These are phyloP conservation scores for Sitobion miscanthi DNA, from an alignment of 1,140 invertebrate species.

Conservation along the genomic window DNA sequence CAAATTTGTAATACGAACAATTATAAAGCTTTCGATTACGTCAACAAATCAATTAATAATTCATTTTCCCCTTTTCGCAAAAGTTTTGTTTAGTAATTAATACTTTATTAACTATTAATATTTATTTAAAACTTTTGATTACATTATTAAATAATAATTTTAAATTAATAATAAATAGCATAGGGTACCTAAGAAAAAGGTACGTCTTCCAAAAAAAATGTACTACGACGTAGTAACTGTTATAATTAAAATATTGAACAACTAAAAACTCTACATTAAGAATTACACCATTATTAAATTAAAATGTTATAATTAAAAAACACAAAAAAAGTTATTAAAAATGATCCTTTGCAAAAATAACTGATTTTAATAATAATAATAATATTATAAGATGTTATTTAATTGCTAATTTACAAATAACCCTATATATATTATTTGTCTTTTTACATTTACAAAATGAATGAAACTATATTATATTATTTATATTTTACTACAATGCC, in stretches of 20 bases:
- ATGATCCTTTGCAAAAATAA: background rate
- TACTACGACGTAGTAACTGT: background rate
- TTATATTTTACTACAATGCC: background rate
- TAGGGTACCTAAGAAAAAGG: background rate
- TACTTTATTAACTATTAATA: conserved; percentile 26
- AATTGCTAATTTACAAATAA: background rate
- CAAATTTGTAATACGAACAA: background rate
- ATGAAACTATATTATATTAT: background rate
- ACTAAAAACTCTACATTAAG: background rate
- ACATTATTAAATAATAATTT: conserved; percentile 29
- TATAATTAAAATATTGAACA: conserved; percentile 9
- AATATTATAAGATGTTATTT: background rate
- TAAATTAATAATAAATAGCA: background rate
- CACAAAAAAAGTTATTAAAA: conserved; percentile 1
- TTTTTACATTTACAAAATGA: background rate
- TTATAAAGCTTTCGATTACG: conserved; percentile 23
- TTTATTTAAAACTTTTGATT: conserved; percentile 18
- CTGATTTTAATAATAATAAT: background rate
- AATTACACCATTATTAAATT: background rate
- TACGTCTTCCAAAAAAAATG: background rate
- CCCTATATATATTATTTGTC: background rate
- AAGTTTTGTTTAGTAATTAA: conserved; percentile 28
- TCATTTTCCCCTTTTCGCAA: background rate
- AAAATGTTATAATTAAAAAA: background rate
- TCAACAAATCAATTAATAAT: conserved; percentile 20